These are phyloP conservation scores for Nymphalis polychloros DNA, from an alignment of 2,888 invertebrate species.

Conservation along the genomic window DNA sequence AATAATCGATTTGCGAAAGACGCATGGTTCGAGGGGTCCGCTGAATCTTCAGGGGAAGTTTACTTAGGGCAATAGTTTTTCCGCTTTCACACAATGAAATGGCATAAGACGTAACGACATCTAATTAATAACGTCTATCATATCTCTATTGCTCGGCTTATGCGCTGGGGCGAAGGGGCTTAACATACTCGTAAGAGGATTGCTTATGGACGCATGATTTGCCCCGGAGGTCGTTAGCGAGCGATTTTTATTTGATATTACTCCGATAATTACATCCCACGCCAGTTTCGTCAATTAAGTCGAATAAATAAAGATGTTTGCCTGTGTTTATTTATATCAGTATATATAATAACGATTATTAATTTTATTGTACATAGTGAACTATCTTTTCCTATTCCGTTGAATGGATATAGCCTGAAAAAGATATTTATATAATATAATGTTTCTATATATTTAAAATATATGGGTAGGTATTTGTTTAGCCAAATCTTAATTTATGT, in stretches of 20 bases:
- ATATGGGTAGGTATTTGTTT: too few relatives aligned
- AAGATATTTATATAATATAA: too few relatives aligned
- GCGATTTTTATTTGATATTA: constrained; percentile 59
- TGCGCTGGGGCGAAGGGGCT: constrained; percentile 58
- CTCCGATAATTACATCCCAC: constrained; percentile 47
- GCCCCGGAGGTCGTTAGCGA: constrained; percentile 66
- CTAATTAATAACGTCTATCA: constrained; percentile 81
- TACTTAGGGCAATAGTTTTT: constrained; percentile 61
- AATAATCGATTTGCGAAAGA: constrained; percentile 36
- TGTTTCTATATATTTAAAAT: too few relatives aligned
- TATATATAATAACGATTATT: neutral
- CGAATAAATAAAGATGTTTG: constrained; percentile 20
- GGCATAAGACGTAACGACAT: constrained; percentile 78
- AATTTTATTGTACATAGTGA: neutral
- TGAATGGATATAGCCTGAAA: too few relatives aligned
- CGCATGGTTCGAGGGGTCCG: constrained; percentile 27
- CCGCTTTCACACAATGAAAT: constrained; percentile 71
- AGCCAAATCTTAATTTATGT: too few relatives aligned
- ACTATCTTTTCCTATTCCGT: too few relatives aligned
- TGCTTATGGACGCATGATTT: constrained; percentile 74
- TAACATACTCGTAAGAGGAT: constrained; percentile 70
- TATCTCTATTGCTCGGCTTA: constrained; percentile 77
- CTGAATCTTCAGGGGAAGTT: constrained; percentile 53
- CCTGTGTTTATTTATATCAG: neutral
- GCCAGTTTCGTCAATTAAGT: constrained; percentile 37